phyloP scores from a whole-genome alignment of 2,113 vertebrate genomes.

The Stigmatopora nigra region DNA sequence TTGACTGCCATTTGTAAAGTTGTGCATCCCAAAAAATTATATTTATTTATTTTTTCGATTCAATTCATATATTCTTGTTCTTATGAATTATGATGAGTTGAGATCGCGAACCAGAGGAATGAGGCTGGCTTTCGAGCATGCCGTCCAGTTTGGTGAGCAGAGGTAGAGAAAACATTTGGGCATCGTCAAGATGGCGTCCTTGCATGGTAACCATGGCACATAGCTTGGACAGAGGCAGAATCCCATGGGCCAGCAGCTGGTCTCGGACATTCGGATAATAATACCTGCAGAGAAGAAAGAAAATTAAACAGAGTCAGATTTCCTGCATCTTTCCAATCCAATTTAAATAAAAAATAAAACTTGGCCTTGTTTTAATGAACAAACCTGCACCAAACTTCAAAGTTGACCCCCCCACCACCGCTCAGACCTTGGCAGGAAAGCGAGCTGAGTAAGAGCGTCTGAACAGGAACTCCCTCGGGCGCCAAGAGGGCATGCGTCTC shows the following conservation, averaged over 20 bases:
- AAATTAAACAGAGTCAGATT: neutral
- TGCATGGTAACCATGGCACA: conserved; percentile 90
- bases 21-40: too few relatives aligned
- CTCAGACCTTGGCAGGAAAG: conserved; percentile 66
- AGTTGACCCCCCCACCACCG: conserved; percentile 79
- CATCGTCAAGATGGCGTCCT: conserved; percentile 67
- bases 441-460: conserved; percentile 78
- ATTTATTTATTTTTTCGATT: too few relatives aligned
- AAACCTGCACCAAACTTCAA: conserved; percentile 98
- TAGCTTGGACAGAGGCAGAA: conserved; percentile 83
- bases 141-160: conserved; percentile 70
- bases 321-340: too few relatives aligned
- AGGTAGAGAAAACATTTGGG: conserved; percentile 82
- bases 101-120: conserved; percentile 71
- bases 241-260: conserved; percentile 85
- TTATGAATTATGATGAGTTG: neutral
- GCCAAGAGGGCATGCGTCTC: conserved; percentile 78
- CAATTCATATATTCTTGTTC: neutral
- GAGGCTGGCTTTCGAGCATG: conserved; percentile 51
- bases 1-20: too few relatives aligned
- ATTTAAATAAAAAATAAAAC: neutral
- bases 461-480: conserved; percentile 81
- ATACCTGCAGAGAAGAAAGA: conserved; percentile 70
- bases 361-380: neutral
- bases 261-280: conserved; percentile 96